Conservation (phyloP, 2,797 vertebrate species). For the Amblyraja radiata region DNA sequence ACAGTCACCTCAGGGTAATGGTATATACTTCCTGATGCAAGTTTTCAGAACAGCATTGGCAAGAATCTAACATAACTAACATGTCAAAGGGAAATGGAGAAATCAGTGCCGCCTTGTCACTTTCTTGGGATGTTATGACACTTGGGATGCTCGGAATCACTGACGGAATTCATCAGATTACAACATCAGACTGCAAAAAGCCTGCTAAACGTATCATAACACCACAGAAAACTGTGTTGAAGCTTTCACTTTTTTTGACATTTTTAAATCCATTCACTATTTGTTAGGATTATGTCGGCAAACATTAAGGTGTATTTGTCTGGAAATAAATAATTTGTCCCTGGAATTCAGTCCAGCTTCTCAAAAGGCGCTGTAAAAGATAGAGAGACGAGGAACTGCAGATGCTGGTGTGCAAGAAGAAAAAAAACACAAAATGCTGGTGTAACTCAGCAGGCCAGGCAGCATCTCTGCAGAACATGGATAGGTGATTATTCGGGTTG, state of each 20-base stretch:
- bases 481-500: too few relatives aligned
- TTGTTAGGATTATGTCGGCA: not conserved
- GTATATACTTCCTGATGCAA: not conserved
- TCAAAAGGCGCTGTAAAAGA: not conserved
- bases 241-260: not conserved
- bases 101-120: not conserved
- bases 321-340: not conserved
- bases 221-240: too few relatives aligned
- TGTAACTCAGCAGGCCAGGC: too few relatives aligned
- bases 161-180: not conserved
- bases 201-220: not conserved
- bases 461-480: too few relatives aligned
- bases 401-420: too few relatives aligned
- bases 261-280: not conserved
- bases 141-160: too few relatives aligned
- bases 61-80: not conserved
- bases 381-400: too few relatives aligned
- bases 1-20: slow-evolving; percentile 4
- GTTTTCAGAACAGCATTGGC: not conserved
- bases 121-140: not conserved
- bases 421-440: too few relatives aligned
- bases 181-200: not conserved
- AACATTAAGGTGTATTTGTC: not conserved
- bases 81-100: not conserved
- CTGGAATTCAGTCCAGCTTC: not conserved